A percentile compares a stretch with the other conserved stretches of the same genome.
These are phyloP conservation scores for Pelobates cultripes DNA, from an alignment of 2,797 vertebrate species.

Conservation along the genomic window DNA sequence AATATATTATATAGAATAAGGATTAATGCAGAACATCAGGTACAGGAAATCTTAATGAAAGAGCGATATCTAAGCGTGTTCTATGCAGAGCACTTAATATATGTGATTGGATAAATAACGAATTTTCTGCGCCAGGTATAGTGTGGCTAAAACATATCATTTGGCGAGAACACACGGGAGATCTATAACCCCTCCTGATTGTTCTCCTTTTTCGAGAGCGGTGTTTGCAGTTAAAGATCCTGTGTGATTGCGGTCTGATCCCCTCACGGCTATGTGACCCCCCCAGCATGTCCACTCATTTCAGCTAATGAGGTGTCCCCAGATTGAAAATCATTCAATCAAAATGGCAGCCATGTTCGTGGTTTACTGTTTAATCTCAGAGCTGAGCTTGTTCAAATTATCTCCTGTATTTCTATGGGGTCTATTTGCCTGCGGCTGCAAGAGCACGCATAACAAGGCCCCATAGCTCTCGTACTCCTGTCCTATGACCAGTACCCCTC, in stretches of 20 bases:
- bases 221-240: neutral
- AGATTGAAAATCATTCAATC: constrained; percentile 27
- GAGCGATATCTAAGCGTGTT: no score
- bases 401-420: constrained; percentile 13
- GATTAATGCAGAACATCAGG: no score
- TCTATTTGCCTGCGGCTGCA: no score
- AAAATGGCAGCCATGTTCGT: constrained; percentile 15
- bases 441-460: no score
- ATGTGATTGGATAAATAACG: neutral
- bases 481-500: no score
- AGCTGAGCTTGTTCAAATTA: constrained; percentile 13
- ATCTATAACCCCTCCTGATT: neutral
- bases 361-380: constrained; percentile 8
- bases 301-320: constrained; percentile 36
- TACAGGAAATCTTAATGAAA: no score
- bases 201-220: neutral
- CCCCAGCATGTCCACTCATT: neutral
- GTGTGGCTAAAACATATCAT: neutral
- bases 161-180: neutral
- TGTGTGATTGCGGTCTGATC: neutral
- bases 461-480: no score
- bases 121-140: neutral
- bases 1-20: no score
- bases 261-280: no score
- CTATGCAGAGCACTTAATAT: no score